Conservation (phyloP, 1,140 invertebrate genomes). For the Drosophila guanche region DNA sequence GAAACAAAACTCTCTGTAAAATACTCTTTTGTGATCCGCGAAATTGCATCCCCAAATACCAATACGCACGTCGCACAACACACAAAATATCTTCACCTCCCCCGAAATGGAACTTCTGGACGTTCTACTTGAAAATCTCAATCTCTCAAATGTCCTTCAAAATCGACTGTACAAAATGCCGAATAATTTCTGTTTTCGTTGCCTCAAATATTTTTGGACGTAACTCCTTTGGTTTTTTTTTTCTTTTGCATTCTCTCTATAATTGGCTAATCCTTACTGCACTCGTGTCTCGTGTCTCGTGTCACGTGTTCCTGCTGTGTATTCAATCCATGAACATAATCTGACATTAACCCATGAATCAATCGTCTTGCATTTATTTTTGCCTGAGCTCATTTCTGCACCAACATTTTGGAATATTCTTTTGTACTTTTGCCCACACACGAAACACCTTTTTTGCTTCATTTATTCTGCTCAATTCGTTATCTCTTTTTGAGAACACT, state of each 20-base stretch:
- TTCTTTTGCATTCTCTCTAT: too few species aligned
- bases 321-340: too few species aligned
- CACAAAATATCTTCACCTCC: not conserved
- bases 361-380: too few species aligned
- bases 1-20: constrained; percentile 18
- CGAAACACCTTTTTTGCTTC: not conserved
- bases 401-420: not conserved
- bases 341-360: too few species aligned
- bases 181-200: constrained; percentile 1
- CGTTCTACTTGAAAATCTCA: not conserved
- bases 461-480: not conserved
- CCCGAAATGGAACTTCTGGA: too few species aligned
- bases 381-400: not conserved
- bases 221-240: not conserved
- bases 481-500: too few species aligned
- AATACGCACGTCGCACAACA: constrained; percentile 41
- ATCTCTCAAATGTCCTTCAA: not conserved
- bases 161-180: constrained; percentile 8
- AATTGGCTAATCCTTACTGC: too few species aligned
- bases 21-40: constrained; percentile 10
- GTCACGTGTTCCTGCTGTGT: too few species aligned
- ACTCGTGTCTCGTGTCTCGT: too few species aligned
- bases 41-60: constrained; percentile 13
- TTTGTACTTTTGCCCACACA: not conserved
- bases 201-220: constrained; percentile 40